Conservation (phyloP, 2,113 vertebrate species). For the Chunga burmeisteri region DNA sequence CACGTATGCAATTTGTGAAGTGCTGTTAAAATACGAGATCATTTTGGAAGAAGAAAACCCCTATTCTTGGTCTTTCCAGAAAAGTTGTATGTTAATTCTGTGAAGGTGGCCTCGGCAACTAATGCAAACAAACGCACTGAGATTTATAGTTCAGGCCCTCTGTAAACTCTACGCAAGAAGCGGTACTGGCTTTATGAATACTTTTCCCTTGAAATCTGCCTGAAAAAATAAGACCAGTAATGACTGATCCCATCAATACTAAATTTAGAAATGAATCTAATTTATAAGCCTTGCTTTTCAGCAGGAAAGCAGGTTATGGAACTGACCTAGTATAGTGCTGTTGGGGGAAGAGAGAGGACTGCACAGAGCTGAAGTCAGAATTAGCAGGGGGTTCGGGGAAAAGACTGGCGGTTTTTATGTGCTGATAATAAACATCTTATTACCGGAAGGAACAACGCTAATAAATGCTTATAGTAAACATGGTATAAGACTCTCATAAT, state of each 20-base stretch:
- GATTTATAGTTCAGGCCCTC: not conserved
- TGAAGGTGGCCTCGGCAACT: not conserved
- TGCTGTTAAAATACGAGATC: fast-evolving
- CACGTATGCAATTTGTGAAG: not conserved
- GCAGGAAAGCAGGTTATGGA: conserved; percentile 26
- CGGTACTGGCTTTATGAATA: not conserved
- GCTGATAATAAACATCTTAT: not conserved
- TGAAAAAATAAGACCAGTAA: not conserved
- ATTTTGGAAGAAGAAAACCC: not conserved
- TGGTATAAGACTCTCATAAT: not conserved
- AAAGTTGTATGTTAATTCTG: not conserved
- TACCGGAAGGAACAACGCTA: not conserved
- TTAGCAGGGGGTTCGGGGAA: not conserved
- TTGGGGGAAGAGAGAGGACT: not conserved
- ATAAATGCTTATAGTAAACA: not conserved
- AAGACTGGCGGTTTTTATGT: too few relatives aligned
- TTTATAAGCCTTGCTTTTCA: not conserved
- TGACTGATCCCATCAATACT: not conserved
- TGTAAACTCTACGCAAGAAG: not conserved
- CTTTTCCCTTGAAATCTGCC: not conserved
- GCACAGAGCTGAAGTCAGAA: not conserved
- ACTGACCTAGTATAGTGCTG: not conserved
- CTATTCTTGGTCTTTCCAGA: not conserved
- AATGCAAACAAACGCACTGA: fast-evolving
- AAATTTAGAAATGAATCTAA: conserved; percentile 30